Evolutionary conservation across 2,797 vertebrate species (phyloP), one percentile per base, ranked within the genome.

Genomic region (Leontopithecus rosalia): DNA sequence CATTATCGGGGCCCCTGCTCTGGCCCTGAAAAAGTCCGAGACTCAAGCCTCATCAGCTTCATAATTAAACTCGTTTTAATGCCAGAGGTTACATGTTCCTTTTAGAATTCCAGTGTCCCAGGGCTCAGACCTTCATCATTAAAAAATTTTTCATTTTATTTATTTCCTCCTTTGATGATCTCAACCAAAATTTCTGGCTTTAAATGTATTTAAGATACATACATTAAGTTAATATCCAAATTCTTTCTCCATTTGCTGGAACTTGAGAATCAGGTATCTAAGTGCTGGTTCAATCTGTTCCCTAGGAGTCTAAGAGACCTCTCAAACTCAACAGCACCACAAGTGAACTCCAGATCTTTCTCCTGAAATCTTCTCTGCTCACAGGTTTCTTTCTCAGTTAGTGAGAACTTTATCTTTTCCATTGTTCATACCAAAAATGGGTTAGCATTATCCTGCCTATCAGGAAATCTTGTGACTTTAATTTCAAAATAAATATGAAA

Each of bases 301-400:
- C 48, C 6, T 19, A 0, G 0, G 15, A 22, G 22, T 50, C 64
- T 33, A 28, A 72, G 22, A 72, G 7, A 13, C 4, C 46, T 33
- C 14, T 90, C 55, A 90, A 26, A 58, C 30, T 76, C n/a, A 67
- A 7, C 1, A 30, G n/a, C 41, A 36, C 9, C 6, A 33, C 52
- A 39, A 67, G 30, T 36, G 39, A 82, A n/a, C 20, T 77, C 41
- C 41, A 7, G 30, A 30, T 75, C 76, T 41, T 88, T 7, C 22
- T 86, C 50, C 48, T n/a, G 81, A 9, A 72, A 73, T 0, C 48
- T 41, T 84, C 7, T 91, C n/a, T 11, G 73, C 20, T 26, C 36
- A 22, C 5, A 70, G 22, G 10, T 55, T 82, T 95, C 77, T 55
- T 82, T 95, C 77, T 76, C 14, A 26, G 39, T 36, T 73, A 55